Evolutionary conservation across 2,888 invertebrate genomes (phyloP).

Genomic region (Napeogenes sylphis): DNA sequence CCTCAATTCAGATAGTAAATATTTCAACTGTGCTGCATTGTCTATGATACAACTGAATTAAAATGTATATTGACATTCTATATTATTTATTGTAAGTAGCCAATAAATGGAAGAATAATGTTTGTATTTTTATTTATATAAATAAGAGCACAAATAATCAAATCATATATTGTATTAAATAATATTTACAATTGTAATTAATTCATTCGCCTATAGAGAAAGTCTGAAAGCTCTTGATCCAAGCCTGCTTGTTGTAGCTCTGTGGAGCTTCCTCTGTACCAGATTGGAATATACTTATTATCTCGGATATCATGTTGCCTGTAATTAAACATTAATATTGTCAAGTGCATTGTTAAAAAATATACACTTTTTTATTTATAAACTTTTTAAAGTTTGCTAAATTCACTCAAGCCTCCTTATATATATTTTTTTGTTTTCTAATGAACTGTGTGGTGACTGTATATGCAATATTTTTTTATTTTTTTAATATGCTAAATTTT

Average conservation of each 20-base stretch:
- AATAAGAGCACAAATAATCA: conserved; percentile 3
- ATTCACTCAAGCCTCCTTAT: too few species aligned
- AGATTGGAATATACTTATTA: conserved; percentile 48
- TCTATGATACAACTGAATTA: background rate
- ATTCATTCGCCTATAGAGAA: conserved; percentile 49
- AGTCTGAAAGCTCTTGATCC: conserved; percentile 54
- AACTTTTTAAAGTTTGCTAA: background rate
- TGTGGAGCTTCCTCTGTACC: conserved; percentile 53
- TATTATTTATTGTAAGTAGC: background rate
- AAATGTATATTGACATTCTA: background rate
- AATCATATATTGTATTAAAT: conserved; percentile 19
- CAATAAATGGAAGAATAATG: conserved; percentile 5
- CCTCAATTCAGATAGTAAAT: background rate
- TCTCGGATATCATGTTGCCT: conserved; percentile 60
- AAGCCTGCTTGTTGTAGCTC: conserved; percentile 51
- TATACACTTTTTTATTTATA: background rate
- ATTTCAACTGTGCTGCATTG: background rate
- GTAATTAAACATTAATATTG: conserved; percentile 29
- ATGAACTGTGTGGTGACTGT: too few species aligned
- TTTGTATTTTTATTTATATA: conserved; percentile 4
- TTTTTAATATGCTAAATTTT: too few species aligned
- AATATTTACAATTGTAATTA: conserved; percentile 19
- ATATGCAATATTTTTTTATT: too few species aligned
- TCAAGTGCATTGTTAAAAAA: conserved; percentile 1
- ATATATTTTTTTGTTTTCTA: too few species aligned